Conservation (phyloP, 1,140 invertebrate species). For the Limonius californicus region DNA sequence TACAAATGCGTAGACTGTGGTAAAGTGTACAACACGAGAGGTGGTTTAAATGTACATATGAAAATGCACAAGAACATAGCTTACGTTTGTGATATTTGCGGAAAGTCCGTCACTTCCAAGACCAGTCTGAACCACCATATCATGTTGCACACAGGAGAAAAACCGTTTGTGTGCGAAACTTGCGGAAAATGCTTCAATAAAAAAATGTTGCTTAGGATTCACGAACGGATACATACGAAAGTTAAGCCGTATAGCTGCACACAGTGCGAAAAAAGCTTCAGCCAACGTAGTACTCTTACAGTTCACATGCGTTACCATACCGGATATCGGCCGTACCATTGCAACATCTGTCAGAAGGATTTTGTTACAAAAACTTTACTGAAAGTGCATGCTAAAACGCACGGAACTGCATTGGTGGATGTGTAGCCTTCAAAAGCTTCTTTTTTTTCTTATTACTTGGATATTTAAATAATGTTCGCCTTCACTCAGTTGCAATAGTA, state of each 20-base stretch:
- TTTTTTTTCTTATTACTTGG: too few species aligned
- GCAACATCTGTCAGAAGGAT: constrained; percentile 41
- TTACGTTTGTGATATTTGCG: constrained; percentile 46
- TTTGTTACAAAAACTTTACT: constrained; percentile 34
- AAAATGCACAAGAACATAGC: constrained; percentile 44
- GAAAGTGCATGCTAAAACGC: constrained; percentile 26
- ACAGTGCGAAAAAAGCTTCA: constrained; percentile 56
- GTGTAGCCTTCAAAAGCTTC: too few species aligned
- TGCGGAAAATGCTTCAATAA: constrained; percentile 28
- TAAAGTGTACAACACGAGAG: constrained; percentile 44
- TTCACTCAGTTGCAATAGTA: too few species aligned
- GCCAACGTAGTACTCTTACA: constrained; percentile 47
- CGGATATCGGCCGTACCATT: constrained; percentile 41
- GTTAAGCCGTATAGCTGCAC: constrained; percentile 53
- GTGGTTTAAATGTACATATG: constrained; percentile 44
- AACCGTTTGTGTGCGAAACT: constrained; percentile 53
- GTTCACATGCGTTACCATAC: constrained; percentile 44
- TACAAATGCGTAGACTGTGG: constrained; percentile 28
- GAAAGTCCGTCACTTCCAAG: constrained; percentile 43
- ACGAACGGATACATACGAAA: constrained; percentile 4
- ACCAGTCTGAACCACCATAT: constrained; percentile 49
- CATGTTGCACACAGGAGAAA: constrained; percentile 54
- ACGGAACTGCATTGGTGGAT: not conserved
- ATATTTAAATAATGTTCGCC: too few species aligned
- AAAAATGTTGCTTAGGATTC: not conserved